Base-by-base conservation (phyloP, 2,797 vertebrate species). In the Ambastaia sidthimunki region DNA sequence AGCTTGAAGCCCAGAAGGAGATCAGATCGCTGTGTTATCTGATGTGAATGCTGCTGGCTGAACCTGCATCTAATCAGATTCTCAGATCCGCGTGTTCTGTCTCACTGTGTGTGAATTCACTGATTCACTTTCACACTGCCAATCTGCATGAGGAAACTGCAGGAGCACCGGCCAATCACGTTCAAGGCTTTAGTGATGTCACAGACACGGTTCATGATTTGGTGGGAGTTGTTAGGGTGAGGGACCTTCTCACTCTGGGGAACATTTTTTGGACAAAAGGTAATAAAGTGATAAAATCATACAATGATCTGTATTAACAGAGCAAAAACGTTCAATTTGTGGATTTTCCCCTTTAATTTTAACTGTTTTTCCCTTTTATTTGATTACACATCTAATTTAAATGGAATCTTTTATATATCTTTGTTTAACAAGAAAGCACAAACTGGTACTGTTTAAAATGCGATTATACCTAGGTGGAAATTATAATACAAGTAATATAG, bases 61-160 rank as follows among this genome's bases (percentile, higher is more conserved):
- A 28, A 76, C 73, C 73, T 66, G 47, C 34, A 34, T 69, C 54
- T 60, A 70, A 70, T 78, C 41, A 9, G 37, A 78, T 62, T 78
- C 65, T 23, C 11, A 48, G 3, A 77, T 59, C 54, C 44, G 18
- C 57, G 37, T 25, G 21, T 21, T 59, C 50, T 5, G 10, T 66
- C 2, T 67, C 3, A 55, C 48, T 41, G 74, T 50, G 47, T 52
- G 47, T 23, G n/a, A 25, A 41, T 54, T 67, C n/a, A 44, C 34
- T 55, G 18, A 3, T 50, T 55, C 31, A 25, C 48, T 41, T 69
- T 69, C 16, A 54, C 37, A 48, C 50, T 28, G 34, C 23, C 21
- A 21, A 60, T n/a, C 23, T 70, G 37, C 13, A 16, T 41, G 18
- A 7, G 34, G 34, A n/a, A 77, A 41, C 31, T 44, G 23, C 7